phyloP scores from a whole-genome alignment of 2,797 vertebrate species.

The Eospalax fontanierii region DNA sequence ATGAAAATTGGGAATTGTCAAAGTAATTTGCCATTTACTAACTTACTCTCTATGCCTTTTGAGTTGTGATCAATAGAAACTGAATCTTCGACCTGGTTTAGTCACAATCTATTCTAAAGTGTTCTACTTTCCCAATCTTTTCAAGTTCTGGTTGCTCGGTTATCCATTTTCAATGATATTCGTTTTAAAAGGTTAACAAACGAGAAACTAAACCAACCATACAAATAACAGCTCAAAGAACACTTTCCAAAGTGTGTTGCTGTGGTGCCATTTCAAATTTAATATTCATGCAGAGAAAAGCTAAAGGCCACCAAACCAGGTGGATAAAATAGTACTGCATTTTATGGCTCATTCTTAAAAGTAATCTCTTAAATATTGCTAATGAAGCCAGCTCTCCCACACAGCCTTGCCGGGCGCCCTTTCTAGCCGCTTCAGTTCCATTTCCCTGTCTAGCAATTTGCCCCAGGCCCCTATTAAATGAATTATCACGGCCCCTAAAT shows the following conservation, averaged over 20 bases:
- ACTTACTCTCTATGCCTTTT: slow-evolving; percentile 66
- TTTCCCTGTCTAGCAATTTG: slow-evolving; percentile 92
- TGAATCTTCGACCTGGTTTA: slow-evolving; percentile 81
- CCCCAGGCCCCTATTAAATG: slow-evolving; percentile 93
- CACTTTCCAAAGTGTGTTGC: slow-evolving; percentile 91
- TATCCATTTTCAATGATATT: slow-evolving; percentile 88
- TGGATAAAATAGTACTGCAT: slow-evolving; percentile 91
- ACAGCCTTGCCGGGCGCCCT: slow-evolving; percentile 88
- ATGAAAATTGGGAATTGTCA: slow-evolving; percentile 68
- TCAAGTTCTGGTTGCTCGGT: slow-evolving; percentile 84
- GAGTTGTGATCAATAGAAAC: slow-evolving; percentile 71
- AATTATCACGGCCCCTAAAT: slow-evolving; percentile 93
- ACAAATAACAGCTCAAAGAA: slow-evolving; percentile 93
- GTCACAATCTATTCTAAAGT: slow-evolving; percentile 79
- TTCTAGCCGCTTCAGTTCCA: slow-evolving; percentile 89
- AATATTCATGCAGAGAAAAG: slow-evolving; percentile 91
- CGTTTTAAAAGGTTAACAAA: slow-evolving; percentile 94
- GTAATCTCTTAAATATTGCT: slow-evolving; percentile 93
- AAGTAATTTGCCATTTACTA: slow-evolving; percentile 76
- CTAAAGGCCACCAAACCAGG: slow-evolving; percentile 92
- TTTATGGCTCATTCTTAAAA: slow-evolving; percentile 91
- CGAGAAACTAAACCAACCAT: slow-evolving; percentile 93
- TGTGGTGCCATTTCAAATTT: slow-evolving; percentile 90
- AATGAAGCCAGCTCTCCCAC: slow-evolving; percentile 91
- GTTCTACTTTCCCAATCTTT: slow-evolving; percentile 83